A percentile compares a stretch with the other conserved stretches of the same genome.
phyloP scores from a whole-genome alignment of 2,113 vertebrate species.

The Platysteira castanea region DNA sequence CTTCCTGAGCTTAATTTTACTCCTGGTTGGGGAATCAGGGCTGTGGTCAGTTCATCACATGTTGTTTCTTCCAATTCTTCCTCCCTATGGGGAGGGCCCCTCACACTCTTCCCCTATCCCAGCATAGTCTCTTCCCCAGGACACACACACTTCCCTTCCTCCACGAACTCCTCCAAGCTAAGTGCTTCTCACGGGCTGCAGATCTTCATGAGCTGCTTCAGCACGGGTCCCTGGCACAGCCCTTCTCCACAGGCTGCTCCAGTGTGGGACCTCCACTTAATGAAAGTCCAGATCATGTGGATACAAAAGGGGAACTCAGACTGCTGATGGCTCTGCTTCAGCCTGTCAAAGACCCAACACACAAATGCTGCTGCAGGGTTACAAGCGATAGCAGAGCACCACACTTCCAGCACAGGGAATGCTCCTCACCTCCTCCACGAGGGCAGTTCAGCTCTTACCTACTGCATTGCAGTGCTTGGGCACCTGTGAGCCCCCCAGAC shows the following conservation, averaged over 20 bases:
- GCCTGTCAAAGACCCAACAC: neutral
- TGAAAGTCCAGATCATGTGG: neutral
- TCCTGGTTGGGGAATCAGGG: neutral
- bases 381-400: neutral
- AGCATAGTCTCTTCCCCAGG: neutral
- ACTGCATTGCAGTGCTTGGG: neutral
- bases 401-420: neutral
- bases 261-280: rapidly evolving
- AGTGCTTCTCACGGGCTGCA: neutral
- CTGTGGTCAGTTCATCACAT: neutral
- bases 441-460: neutral
- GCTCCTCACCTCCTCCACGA: neutral
- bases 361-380: neutral
- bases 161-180: neutral
- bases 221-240: neutral
- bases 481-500: neutral
- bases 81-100: neutral
- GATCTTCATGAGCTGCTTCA: neutral
- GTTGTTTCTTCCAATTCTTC: neutral
- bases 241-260: neutral
- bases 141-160: no score
- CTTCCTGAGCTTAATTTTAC: neutral
- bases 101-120: neutral
- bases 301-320: neutral
- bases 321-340: neutral